Base-by-base conservation (phyloP, 2,113 vertebrate genomes). In the Prunella himalayana region DNA sequence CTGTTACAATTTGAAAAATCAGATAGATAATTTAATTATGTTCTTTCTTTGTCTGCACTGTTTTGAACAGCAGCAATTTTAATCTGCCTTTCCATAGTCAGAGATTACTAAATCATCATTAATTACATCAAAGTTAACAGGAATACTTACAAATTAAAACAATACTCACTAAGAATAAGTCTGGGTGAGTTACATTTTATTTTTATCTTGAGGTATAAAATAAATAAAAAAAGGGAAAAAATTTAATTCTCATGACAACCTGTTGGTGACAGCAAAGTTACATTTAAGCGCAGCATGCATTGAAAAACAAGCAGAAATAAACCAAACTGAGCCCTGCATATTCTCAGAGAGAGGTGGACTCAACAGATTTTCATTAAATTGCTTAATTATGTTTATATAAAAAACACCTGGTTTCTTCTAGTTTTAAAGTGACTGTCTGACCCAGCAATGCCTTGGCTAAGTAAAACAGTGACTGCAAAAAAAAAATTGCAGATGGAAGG, bases 181-280 rank as follows among this genome's bases (percentile, higher is more conserved):
- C n/a, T 96, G 80, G 11, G 15, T 49, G 69, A 92, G 7, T 85
- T 60, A 82, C 35, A 41, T 72, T 86, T 51, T 80, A 70, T 90
- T 97, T 97, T 96, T 90, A 94, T 89, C 27, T 57, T 88, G 27
- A 90, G 49, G 42, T 69, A 85, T 64, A 94, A 64, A 90, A 59
- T 82, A 71, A 22, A 86, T 8, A 37, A 35, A 91, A 81, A 94
- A 47, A 91, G 1, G 2, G 81, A 96, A 85, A 94, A 42, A 15
- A 76, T 94, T 94, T 95, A 94, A 93, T 98, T 97, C 97, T 97
- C 92, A 72, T 41, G 51, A 68, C 80, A 96, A 97, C 98, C 98
- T 98, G 98, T 93, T 98, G 98, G 98, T 98, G 98, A 98, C 98
- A 98, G 98, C 94, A 98, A 92, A 97, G 98, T 92, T 94, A 93